Evolutionary conservation across 2,888 invertebrate genomes (phyloP).

Genomic region (Chymomyza fuscimana): DNA sequence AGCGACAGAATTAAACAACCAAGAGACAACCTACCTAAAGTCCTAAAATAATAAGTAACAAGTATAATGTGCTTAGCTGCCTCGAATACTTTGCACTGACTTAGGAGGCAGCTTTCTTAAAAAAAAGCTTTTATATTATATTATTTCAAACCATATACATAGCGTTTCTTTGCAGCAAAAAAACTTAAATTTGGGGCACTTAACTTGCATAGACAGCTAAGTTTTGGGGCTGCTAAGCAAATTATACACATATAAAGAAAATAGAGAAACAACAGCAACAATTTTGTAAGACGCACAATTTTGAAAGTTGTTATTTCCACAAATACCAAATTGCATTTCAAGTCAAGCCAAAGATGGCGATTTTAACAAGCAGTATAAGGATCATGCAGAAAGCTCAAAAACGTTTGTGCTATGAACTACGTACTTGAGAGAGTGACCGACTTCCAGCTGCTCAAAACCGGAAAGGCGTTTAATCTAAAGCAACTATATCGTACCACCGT

Average conservation of each 20-base stretch:
- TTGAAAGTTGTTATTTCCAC: background rate
- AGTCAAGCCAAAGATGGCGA: background rate
- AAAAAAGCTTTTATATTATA: background rate
- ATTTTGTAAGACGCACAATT: background rate
- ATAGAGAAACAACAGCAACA: background rate
- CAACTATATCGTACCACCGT: background rate
- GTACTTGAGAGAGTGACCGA: too few relatives aligned
- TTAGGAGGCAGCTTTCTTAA: background rate
- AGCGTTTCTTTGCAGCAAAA: background rate
- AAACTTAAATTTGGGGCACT: background rate
- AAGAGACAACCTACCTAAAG: slow-evolving; percentile 63
- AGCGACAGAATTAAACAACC: slow-evolving; percentile 13
- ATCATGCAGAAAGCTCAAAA: background rate
- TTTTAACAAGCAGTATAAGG: background rate
- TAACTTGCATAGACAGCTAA: background rate
- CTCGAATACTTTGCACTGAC: background rate
- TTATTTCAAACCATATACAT: background rate
- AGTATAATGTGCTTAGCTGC: background rate
- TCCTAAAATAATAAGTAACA: slow-evolving; percentile 15
- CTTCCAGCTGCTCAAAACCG: background rate
- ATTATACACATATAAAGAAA: background rate
- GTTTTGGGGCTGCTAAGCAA: background rate
- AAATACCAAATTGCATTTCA: background rate
- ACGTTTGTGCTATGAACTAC: background rate
- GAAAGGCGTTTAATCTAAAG: background rate